Conservation (phyloP, 1,140 invertebrate species). For the Ridgeia piscesae region DNA sequence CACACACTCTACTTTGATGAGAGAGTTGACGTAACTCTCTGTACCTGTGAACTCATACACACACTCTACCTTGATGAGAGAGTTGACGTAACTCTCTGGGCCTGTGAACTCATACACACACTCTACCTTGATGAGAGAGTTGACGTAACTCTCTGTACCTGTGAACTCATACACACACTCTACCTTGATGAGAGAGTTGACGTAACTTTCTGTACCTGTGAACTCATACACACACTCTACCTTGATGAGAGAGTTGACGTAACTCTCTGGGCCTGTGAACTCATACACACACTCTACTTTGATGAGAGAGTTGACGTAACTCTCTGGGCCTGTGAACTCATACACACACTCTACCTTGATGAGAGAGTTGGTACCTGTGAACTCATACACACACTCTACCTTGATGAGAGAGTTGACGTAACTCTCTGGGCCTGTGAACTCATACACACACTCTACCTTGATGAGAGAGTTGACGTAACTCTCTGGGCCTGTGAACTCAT, state of each 20-base stretch:
- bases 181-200: constrained; percentile 86
- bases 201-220: constrained; percentile 98
- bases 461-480: constrained; percentile 74
- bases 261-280: no score
- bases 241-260: constrained; percentile 85
- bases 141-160: no score
- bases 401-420: constrained; percentile 94
- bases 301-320: constrained; percentile 93
- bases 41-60: no score
- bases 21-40: constrained; percentile 38
- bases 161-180: not conserved
- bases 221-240: constrained; percentile 99
- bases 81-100: constrained; percentile 96
- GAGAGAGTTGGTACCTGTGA: constrained; percentile 60
- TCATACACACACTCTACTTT: constrained; percentile 61
- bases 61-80: constrained; percentile 76
- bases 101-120: constrained; percentile 99
- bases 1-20: constrained; percentile 95
- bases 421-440: constrained; percentile 99
- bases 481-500: no score
- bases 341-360: constrained; percentile 97
- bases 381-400: constrained; percentile 47
- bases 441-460: constrained; percentile 96
- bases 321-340: constrained; percentile 99
- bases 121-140: constrained; percentile 93